Evolutionary conservation across 2,888 invertebrate genomes (phyloP), one percentile per base, ranked within the genome.

Genomic region (Mesodorylaimus sp.): DNA sequence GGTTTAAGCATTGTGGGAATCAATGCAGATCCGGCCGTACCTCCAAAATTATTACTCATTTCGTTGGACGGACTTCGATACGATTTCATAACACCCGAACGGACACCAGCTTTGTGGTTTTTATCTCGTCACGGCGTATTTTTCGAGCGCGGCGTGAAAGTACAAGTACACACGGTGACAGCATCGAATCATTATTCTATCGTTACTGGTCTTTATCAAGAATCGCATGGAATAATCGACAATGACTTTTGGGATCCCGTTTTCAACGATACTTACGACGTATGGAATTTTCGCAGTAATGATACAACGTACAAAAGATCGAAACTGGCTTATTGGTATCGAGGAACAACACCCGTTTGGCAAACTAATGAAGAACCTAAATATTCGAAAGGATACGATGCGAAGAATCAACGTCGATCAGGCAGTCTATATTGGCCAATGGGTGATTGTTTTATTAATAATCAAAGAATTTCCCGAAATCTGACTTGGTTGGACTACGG

Each of bases 111-210:
- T 56, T 71, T 81, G 68, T 69, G 74, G 42, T 64, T 66, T 48
- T 59, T 81, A 39, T 73, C 73, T 37, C 59, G 65, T 13, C 61
- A 71, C 51, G 79, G 80, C 3, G 74, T 76, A 7, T 26, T 24
- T 10, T 5, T 27, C 7, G 13, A 25, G 27, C 7, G 7, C 5
- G 44, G 44, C 5, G 7, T 43, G 10, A 43, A 43, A 26, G 10
- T 21, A 13, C 44, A 43, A 19, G 44, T 43, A 10, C 3, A 13
- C 26, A 43, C 44, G 5, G 25, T 26, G 67, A 82, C 81, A 1
- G 78, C 78, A 60, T 78, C 80, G 0, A 81, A 81, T 68, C 81
- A 81, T 66, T 77, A 77, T 60, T 74, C 78, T 1, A 77, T 81
- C 50, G 78, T 76, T 0, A 82, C 79, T 28, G 80, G 80, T 7